Base-by-base conservation (phyloP, 2,888 invertebrate genomes). In the Ophion obscuratus region DNA sequence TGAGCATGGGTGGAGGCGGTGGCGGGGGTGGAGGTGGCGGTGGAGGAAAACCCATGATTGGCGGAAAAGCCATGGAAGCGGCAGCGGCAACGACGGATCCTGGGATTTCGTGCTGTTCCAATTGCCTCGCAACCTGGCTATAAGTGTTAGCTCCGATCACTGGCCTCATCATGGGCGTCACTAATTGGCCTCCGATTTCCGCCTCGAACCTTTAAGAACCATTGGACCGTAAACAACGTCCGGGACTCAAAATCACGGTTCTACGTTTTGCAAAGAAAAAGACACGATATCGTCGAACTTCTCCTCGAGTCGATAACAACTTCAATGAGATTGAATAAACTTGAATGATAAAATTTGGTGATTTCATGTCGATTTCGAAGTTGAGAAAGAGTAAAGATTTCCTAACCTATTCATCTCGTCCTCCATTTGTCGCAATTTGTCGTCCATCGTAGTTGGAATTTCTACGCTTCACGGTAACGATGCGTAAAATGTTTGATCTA, bases 371-470 rank as follows among this genome's bases (percentile, higher is more conserved):
- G 10, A 31, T 64, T 27, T 27, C 64, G 64, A 64, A 4, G 10
- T 20, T 24, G 20, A 68, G 36, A 57, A 76, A 73, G 7, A 80
- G 74, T 64, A 36, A 47, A 81, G n/a, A 77, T 57, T 70, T 78
- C 89, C 92, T 93, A 94, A 97, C 97, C 97, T 96, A 92, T 97
- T 98, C 97, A 98, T 97, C 95, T 98, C 98, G 94, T 98, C 98
- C 94, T 98, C 98, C 96, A 98, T 98, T 94, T 97, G 96, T 89
- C 96, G 95, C 90, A 96, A 95, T 95, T 96, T 97, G 74, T 95
- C 95, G 17, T 95, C 94, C 92, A 93, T 94, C 76, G 88, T 91
- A 59, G 44, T 67, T 36, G 36, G 36, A 44, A 57, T 5, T 44
- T 24, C 17, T 3, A 53, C 9, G 20, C 14, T 59, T 10, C 4